Evolutionary conservation across 2,888 invertebrate genomes (phyloP), one percentile per base, ranked within the genome.

Genomic region (Trissonchulus sp.): DNA sequence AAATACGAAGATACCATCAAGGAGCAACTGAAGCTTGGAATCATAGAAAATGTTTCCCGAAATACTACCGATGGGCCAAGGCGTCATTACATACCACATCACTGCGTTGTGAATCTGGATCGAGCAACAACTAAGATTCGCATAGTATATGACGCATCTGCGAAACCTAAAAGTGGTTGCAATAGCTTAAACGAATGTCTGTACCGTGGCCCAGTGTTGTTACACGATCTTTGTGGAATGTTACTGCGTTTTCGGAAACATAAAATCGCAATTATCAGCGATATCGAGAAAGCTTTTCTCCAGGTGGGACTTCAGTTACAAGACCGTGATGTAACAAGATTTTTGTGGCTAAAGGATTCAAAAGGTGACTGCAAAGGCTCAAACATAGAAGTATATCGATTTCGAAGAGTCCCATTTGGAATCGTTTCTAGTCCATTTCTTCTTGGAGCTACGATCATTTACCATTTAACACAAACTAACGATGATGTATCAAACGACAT

Each of bases 261-360:
- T 31, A 30, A 30, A 33, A n/a, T 71, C 3, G 71, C 33, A 30
- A 35, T 35, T 30, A 34, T 71, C 8, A n/a, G 63, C 1, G 80
- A 80, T 68, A 76, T 80, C 34, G 78, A 78, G 38, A 81, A 79
- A 68, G 81, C 81, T 0, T 81, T 81, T 74, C 79, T 78, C 30
- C 76, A 76, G 35, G 68, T 81, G 0, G 38, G 37, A 3, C 60
- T 81, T 0, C 68, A 76, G 1, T 36, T 68, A 30, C 28, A 72
- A 34, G 78, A 77, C 38, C 37, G 80, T n/a, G 75, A 80, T 36
- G 68, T 71, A 0, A 76, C 65, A 8, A 3, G 65, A 3, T 65
- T 65, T 65, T 65, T 18, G 28, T 65, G 65, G 65, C n/a, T 65
- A n/a, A 65, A 65, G 34, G 65, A 65, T 30, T 34, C 65, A 34